These are phyloP conservation scores for Barnardius zonarius DNA, from an alignment of 2,113 vertebrate genomes.

Conservation along the genomic window DNA sequence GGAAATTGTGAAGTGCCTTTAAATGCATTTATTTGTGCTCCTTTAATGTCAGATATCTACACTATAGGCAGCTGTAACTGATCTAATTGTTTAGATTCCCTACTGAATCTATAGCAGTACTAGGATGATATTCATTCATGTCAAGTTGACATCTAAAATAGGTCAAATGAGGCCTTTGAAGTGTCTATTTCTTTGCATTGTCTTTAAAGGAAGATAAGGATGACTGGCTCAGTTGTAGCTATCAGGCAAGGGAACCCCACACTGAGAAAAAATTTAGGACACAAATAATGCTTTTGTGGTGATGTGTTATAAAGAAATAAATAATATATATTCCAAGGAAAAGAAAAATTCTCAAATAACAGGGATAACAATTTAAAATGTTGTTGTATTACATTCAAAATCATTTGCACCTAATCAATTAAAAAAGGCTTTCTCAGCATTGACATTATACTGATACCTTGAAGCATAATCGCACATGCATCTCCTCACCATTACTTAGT, in stretches of 20 bases:
- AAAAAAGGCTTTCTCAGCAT: not conserved
- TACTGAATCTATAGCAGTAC: not conserved
- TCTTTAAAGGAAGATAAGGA: not conserved
- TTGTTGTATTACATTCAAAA: not conserved
- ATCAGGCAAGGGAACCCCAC: not conserved
- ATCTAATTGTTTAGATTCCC: conserved; percentile 1
- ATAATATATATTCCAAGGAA: not conserved
- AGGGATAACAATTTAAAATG: not conserved
- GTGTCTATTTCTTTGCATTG: not conserved
- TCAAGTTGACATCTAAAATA: conserved; percentile 19
- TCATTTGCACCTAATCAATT: not conserved
- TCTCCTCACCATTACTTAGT: not conserved
- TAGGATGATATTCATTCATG: not conserved
- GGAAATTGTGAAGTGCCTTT: not conserved
- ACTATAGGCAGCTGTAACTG: not conserved
- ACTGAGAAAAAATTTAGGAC: not conserved
- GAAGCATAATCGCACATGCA: not conserved
- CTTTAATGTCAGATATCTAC: not conserved
- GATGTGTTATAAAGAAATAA: not conserved
- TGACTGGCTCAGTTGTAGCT: not conserved
- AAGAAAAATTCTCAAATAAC: not conserved
- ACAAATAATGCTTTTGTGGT: not conserved
- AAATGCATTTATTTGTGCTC: not conserved
- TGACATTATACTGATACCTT: not conserved
- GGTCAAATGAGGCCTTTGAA: not conserved